phyloP scores from a whole-genome alignment of 2,113 vertebrate genomes.

The Aspidoscelis tigris region DNA sequence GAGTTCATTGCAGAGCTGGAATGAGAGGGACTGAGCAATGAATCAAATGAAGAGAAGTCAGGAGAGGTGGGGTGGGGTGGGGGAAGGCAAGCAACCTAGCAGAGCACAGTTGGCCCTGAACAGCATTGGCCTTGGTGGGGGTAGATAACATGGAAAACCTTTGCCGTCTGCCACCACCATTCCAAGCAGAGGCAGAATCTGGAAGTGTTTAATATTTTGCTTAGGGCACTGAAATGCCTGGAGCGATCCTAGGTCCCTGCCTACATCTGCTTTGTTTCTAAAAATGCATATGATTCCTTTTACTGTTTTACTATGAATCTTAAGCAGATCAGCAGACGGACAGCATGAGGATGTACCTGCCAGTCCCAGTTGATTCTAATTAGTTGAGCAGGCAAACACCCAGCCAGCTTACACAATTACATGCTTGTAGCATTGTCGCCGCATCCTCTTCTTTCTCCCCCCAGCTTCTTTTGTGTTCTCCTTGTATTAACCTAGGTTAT shows the following conservation, averaged over 20 bases:
- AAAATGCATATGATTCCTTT: conserved; percentile 23
- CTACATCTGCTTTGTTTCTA: not conserved
- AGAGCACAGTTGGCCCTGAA: not conserved
- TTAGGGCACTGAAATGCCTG: not conserved
- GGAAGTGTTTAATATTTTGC: not conserved
- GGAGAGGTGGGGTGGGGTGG: not conserved
- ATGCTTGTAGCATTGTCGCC: not conserved
- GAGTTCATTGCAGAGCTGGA: not conserved
- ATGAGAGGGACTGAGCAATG: too few species aligned
- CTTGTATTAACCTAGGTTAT: not conserved
- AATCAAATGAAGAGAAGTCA: too few species aligned
- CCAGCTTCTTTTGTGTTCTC: not conserved
- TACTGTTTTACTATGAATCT: conserved; percentile 8
- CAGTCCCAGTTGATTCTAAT: not conserved
- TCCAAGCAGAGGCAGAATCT: not conserved
- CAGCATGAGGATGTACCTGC: not conserved
- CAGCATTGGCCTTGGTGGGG: not conserved
- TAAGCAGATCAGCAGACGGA: not conserved
- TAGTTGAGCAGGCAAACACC: not conserved
- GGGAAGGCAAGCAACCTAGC: not conserved
- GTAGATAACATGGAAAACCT: not conserved
- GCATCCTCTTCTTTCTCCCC: not conserved
- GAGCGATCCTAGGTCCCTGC: not conserved
- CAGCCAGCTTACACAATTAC: not conserved
- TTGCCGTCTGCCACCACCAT: not conserved